Evolutionary conservation across 2,113 vertebrate species (phyloP).

Genomic region (Rostratula benghalensis): DNA sequence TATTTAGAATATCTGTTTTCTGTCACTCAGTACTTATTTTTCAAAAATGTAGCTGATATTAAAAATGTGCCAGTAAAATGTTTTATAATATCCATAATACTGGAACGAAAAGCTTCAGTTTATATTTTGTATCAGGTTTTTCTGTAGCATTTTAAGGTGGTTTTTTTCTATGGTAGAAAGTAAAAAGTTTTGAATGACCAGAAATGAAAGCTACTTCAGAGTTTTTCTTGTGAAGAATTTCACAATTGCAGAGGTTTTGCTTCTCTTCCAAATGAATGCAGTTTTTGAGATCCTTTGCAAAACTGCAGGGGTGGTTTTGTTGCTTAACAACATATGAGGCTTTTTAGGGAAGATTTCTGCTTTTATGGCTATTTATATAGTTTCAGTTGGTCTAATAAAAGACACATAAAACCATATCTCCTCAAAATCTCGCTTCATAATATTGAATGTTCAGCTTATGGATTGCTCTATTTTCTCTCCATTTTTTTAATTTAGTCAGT

Average conservation of each 20-base stretch:
- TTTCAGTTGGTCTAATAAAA: constrained; percentile 52
- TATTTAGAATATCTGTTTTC: not conserved
- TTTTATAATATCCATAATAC: not conserved
- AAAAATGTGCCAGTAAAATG: constrained; percentile 10
- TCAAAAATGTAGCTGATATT: not conserved
- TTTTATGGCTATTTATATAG: constrained; percentile 42
- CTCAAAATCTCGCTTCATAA: constrained; percentile 12
- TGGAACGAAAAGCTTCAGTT: not conserved
- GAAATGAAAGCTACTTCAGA: not conserved
- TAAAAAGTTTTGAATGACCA: not conserved
- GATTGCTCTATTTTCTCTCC: not conserved
- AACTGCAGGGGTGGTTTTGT: constrained; percentile 6
- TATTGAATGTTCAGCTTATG: not conserved
- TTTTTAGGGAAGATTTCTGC: constrained; percentile 21
- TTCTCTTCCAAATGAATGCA: not conserved
- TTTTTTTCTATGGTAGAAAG: not conserved
- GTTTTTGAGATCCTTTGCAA: not conserved
- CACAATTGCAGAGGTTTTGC: not conserved
- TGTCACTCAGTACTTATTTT: not conserved
- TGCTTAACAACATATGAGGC: not conserved
- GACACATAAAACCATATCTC: constrained; percentile 27
- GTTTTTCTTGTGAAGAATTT: not conserved
- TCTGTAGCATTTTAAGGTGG: not conserved
- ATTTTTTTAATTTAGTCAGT: not conserved
- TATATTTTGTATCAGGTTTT: not conserved